Conservation (phyloP, 2,113 vertebrate genomes). For the Petroica traversi region DNA sequence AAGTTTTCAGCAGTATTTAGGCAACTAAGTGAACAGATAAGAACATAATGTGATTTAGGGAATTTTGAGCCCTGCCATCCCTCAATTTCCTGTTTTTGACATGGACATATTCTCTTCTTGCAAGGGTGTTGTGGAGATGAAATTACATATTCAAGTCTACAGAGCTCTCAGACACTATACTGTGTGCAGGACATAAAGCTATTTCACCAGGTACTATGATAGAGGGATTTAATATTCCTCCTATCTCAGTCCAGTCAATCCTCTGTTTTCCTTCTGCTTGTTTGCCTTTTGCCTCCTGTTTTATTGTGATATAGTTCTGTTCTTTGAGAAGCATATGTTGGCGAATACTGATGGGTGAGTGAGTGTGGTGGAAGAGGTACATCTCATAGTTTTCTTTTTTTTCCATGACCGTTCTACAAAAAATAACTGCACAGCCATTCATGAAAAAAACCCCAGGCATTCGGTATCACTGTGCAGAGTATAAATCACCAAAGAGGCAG, state of each 20-base stretch:
- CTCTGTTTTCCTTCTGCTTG: not conserved
- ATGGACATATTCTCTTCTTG: not conserved
- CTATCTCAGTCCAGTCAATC: not conserved
- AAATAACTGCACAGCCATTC: slow-evolving; percentile 19
- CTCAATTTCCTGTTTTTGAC: not conserved
- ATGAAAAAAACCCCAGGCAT: slow-evolving; percentile 37
- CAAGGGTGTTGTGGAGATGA: not conserved
- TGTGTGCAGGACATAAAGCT: not conserved
- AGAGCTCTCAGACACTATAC: not conserved
- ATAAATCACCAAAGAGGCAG: slow-evolving; percentile 53
- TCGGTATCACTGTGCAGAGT: not conserved
- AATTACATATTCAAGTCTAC: not conserved
- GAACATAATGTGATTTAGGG: not conserved
- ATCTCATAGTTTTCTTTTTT: not conserved
- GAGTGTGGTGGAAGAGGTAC: not conserved
- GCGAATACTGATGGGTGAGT: not conserved
- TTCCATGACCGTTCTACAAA: not conserved
- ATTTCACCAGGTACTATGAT: not conserved
- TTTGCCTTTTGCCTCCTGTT: slow-evolving; percentile 7
- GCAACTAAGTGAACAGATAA: not conserved
- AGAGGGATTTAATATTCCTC: not conserved
- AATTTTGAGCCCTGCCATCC: not conserved
- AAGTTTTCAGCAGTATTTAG: not conserved
- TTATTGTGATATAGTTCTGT: slow-evolving; percentile 31
- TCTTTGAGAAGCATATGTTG: not conserved